Conservation (phyloP, 2,888 invertebrate genomes). For the Mesorhabditis belari region DNA sequence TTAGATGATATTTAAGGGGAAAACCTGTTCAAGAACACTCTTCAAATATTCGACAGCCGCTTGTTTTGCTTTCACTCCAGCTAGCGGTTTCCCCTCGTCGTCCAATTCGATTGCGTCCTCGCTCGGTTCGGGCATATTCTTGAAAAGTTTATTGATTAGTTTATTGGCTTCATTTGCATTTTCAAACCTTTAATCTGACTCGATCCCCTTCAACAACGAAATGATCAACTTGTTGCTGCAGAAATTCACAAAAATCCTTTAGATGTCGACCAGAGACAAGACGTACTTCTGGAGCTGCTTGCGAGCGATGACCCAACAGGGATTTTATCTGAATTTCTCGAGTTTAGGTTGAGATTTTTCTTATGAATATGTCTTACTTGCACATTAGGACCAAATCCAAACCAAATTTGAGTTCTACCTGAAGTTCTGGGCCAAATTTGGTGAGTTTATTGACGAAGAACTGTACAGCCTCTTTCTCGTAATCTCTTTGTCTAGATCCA, state of each 20-base stretch:
- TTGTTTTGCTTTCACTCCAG: constrained; percentile 50
- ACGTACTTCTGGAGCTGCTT: constrained; percentile 88
- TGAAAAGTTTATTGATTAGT: background rate
- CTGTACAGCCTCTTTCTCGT: constrained; percentile 90
- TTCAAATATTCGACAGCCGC: constrained; percentile 52
- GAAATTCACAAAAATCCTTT: constrained; percentile 84
- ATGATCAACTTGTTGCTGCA: constrained; percentile 73
- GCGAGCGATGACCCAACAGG: constrained; percentile 82
- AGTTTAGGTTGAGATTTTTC: background rate
- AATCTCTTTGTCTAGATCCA: constrained; percentile 60
- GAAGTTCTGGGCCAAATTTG: constrained; percentile 95
- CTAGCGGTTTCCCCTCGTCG: constrained; percentile 48
- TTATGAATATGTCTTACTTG: background rate
- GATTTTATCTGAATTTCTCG: constrained; percentile 67
- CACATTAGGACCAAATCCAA: no score
- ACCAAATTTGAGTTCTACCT: no score
- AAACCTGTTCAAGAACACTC: constrained; percentile 43
- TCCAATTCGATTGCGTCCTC: constrained; percentile 46
- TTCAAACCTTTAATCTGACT: constrained; percentile 40
- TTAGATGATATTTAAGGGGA: background rate
- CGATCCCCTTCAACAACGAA: constrained; percentile 66
- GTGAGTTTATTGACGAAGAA: constrained; percentile 87
- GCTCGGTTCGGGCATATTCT: constrained; percentile 51
- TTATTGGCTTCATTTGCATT: background rate
- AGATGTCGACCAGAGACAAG: constrained; percentile 90